Evolutionary conservation across 2,888 invertebrate species (phyloP).

Genomic region (Drosophila basisetae): DNA sequence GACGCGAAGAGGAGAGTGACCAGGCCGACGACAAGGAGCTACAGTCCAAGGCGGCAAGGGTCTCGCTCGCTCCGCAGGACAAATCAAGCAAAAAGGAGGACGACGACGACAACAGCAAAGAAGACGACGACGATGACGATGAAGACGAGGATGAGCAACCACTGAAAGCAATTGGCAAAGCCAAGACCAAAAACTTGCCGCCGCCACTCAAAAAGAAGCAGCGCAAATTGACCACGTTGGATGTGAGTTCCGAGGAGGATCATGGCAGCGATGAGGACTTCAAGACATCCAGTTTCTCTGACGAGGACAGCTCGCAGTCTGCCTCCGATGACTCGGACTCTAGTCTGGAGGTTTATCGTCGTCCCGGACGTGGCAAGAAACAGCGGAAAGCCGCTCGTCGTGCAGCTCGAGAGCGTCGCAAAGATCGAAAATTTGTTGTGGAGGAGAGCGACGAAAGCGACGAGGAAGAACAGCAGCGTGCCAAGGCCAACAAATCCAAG

Average conservation of each 20-base stretch:
- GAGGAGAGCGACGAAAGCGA: constrained; percentile 87
- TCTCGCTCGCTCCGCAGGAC: neutral
- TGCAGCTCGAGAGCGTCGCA: constrained; percentile 84
- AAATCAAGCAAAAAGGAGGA: constrained; percentile 58
- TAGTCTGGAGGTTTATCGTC: constrained; percentile 86
- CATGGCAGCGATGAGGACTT: constrained; percentile 96
- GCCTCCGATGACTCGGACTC: constrained; percentile 87
- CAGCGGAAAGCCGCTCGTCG: constrained; percentile 86
- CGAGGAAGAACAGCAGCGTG: constrained; percentile 85
- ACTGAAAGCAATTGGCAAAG: constrained; percentile 66
- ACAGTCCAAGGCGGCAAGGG: constrained; percentile 29
- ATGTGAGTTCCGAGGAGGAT: constrained; percentile 91
- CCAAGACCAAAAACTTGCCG: constrained; percentile 59
- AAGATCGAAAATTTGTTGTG: constrained; percentile 85
- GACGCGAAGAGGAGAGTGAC: constrained; percentile 68
- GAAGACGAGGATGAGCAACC: constrained; percentile 84
- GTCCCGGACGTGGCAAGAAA: constrained; percentile 86
- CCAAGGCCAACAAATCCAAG: constrained; percentile 85
- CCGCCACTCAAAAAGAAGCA: constrained; percentile 87
- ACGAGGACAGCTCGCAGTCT: constrained; percentile 86
- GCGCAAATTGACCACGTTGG: constrained; percentile 91
- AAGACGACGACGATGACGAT: constrained; percentile 84
- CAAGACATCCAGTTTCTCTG: constrained; percentile 88
- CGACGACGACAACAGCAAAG: constrained; percentile 66
- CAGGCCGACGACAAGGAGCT: constrained; percentile 67